Percentiles rank a stretch among this genome's conserved stretches.
Evolutionary conservation across 2,888 invertebrate genomes (phyloP).

Genomic region (Scelioninae gen. 1): DNA sequence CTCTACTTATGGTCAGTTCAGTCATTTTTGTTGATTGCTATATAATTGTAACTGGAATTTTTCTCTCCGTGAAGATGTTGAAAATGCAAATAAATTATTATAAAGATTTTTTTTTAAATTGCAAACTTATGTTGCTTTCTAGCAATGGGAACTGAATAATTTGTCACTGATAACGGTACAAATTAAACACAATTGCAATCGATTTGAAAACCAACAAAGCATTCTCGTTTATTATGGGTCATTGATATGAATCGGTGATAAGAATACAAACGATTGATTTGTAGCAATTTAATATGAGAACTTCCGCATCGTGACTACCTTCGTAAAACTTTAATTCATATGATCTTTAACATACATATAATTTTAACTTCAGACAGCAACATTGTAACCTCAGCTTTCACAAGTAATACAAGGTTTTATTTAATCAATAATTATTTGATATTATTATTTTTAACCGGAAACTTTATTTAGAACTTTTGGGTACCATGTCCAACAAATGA

Average conservation of each 20-base stretch:
- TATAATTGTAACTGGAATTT: too few relatives aligned
- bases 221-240: constrained; percentile 6
- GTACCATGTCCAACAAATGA: too few relatives aligned
- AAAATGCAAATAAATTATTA: neutral
- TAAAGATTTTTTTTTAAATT: too few relatives aligned
- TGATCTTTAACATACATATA: constrained; percentile 56
- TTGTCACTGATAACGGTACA: constrained; percentile 20
- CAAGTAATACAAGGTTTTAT: constrained; percentile 15
- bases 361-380: constrained; percentile 46
- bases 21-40: too few relatives aligned
- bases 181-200: constrained; percentile 10
- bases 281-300: constrained; percentile 48
- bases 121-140: neutral
- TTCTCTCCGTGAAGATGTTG: too few relatives aligned
- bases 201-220: neutral
- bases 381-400: constrained; percentile 55
- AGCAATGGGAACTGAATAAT: constrained; percentile 5
- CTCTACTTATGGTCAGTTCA: too few relatives aligned
- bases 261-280: constrained; percentile 47
- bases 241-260: constrained; percentile 30
- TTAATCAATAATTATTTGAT: constrained; percentile 36
- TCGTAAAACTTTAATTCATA: constrained; percentile 43
- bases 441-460: constrained; percentile 15
- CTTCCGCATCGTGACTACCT: constrained; percentile 51
- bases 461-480: neutral